Base-by-base conservation (phyloP, 2,113 vertebrate genomes). In the Vidua chalybeata region DNA sequence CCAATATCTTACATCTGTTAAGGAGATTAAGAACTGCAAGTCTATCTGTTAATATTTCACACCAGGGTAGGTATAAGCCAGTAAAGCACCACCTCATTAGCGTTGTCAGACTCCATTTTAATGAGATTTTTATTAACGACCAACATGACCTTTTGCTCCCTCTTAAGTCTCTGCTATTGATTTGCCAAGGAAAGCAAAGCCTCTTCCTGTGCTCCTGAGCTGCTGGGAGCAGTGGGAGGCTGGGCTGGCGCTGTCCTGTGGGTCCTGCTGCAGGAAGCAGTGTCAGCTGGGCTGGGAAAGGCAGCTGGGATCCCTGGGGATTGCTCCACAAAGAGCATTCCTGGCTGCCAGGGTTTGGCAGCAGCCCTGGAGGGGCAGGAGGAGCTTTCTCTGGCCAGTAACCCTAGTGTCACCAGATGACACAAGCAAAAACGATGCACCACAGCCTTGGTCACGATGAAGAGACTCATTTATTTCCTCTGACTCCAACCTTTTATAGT, bases 81-180 rank as follows among this genome's bases (percentile, higher is more conserved):
- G 82, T 91, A 96, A 96, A 95, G 76, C 84, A 84, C 35, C 73
- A 94, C 90, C 92, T 97, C 92, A 94, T 97, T 97, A 97, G 86
- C 43, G 7, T 90, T 58, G 84, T 90, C 94, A 89, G 81, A 90
- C 87, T 88, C 90, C 1, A 10, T 72, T 97, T 95, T 97, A 97
- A 97, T 97, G 93, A 97, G 96, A 96, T 95, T 96, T 95, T 97
- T 97, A 96, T 96, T 96, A 96, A 97, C 20, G 91, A 93, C 89
- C 95, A 76, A 79, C 85, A 83, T 95, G 95, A 96, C 94, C 96
- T 96, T 92, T 94, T 84, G 76, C 93, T 93, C 90, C 86, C 76
- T 92, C 80, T 87, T 81, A 90, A 96, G 92, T 96, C 92, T 82
- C 61, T 48, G 35, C 5, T 20, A 93, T 96, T 11, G 84, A 77